Evolutionary conservation across 1,140 invertebrate species (phyloP).

Genomic region (Ceratitis capitata): DNA sequence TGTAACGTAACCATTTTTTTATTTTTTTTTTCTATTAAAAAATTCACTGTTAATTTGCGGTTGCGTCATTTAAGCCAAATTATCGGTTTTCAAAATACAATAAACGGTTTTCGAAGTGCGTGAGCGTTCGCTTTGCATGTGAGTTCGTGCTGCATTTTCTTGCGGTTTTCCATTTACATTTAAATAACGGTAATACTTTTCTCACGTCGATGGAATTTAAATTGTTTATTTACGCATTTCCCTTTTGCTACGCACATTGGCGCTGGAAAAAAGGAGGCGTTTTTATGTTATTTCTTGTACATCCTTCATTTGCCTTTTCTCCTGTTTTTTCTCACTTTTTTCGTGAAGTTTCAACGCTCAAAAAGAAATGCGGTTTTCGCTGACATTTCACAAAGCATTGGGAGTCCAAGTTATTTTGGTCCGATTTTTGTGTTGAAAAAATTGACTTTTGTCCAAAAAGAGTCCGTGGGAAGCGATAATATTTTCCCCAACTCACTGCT

Average conservation of each 20-base stretch:
- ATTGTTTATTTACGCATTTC: not conserved
- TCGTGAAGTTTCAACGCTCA: too few relatives aligned
- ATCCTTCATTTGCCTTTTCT: not conserved
- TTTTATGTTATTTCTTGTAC: not conserved
- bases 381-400: too few relatives aligned
- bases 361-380: too few relatives aligned
- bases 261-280: not conserved
- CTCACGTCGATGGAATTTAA: not conserved
- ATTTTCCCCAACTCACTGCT: too few relatives aligned
- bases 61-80: not conserved
- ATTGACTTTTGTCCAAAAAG: too few relatives aligned
- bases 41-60: not conserved
- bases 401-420: too few relatives aligned
- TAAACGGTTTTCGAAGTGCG: not conserved
- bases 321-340: too few relatives aligned
- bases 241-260: not conserved
- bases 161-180: not conserved
- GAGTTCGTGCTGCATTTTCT: not conserved
- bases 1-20: not conserved
- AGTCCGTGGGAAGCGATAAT: too few relatives aligned
- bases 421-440: too few relatives aligned
- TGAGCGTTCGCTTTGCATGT: not conserved
- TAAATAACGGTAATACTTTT: slow-evolving; percentile 4
- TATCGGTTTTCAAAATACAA: not conserved
- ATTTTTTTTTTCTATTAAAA: too few relatives aligned